Percentiles rank a stretch among this genome's conserved stretches.
These are phyloP conservation scores for Sepiola atlantica DNA, from an alignment of 2,888 invertebrate genomes.

Conservation along the genomic window DNA sequence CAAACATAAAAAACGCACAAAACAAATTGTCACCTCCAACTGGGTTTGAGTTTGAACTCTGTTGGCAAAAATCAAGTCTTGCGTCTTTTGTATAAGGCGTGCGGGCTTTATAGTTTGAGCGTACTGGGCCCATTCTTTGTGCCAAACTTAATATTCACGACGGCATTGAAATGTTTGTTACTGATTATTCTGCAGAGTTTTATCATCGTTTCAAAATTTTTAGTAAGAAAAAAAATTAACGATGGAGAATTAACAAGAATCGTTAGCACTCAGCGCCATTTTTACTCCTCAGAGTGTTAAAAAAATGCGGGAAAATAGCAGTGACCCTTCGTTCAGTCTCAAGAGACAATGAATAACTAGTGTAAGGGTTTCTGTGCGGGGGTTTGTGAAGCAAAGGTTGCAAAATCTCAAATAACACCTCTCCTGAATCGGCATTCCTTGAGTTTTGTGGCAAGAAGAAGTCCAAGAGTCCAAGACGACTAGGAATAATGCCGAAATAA, in stretches of 20 bases:
- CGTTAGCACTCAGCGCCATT: neutral
- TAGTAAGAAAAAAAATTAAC: neutral
- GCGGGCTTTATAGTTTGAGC: neutral
- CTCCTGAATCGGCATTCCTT: too few species aligned
- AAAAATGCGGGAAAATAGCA: neutral
- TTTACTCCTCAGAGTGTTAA: neutral
- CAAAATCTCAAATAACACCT: too few species aligned
- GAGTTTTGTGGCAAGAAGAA: too few species aligned
- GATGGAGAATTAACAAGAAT: neutral
- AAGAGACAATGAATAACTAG: too few species aligned
- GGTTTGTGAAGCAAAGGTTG: too few species aligned
- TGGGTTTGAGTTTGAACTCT: neutral
- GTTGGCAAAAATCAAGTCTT: constrained; percentile 23
- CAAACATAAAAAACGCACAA: too few species aligned
- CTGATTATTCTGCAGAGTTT: neutral
- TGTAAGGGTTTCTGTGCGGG: too few species aligned
- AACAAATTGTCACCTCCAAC: constrained; percentile 8
- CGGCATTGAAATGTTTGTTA: neutral
- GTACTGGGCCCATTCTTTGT: neutral
- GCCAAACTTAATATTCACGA: neutral
- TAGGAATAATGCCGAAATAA: too few species aligned
- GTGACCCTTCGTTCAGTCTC: too few species aligned
- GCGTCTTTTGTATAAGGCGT: neutral
- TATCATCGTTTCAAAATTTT: neutral
- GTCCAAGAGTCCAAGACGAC: too few species aligned